Conservation (phyloP, 2,888 invertebrate species). For the Eustalomyia histrio region DNA sequence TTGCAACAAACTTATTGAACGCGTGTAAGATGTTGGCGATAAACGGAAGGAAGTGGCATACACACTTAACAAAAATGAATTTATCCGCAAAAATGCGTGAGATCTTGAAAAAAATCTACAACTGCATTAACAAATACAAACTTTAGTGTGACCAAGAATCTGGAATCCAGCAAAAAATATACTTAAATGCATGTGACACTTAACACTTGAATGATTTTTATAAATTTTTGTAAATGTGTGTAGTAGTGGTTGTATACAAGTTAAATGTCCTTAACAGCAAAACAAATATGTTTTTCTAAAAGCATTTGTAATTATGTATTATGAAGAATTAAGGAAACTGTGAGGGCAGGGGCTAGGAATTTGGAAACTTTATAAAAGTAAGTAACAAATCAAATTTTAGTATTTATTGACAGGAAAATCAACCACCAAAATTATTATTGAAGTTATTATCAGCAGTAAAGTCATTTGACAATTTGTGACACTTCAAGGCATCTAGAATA, state of each 20-base stretch:
- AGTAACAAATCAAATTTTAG: constrained; percentile 22
- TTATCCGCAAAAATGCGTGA: constrained; percentile 36
- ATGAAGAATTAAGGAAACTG: neutral
- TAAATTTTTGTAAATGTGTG: neutral
- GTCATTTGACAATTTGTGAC: constrained; percentile 12
- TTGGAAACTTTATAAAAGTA: constrained; percentile 22
- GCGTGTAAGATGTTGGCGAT: constrained; percentile 50
- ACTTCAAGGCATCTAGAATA: neutral
- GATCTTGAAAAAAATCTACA: constrained; percentile 24
- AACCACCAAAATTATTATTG: constrained; percentile 17
- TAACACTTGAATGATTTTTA: constrained; percentile 44
- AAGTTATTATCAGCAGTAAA: constrained; percentile 10
- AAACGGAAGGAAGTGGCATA: constrained; percentile 49
- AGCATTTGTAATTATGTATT: constrained; percentile 33
- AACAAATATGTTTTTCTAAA: constrained; percentile 57
- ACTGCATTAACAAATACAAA: constrained; percentile 17
- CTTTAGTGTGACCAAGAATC: neutral
- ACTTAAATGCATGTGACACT: constrained; percentile 43
- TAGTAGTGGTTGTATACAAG: neutral
- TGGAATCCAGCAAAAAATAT: neutral
- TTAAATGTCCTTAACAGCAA: constrained; percentile 42
- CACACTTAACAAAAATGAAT: constrained; percentile 3
- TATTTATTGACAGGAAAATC: constrained; percentile 23
- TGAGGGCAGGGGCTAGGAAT: neutral
- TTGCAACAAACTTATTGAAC: constrained; percentile 19